Evolutionary conservation across 2,797 vertebrate genomes (phyloP), one percentile per base, ranked within the genome.

Genomic region (Spea hammondii): DNA sequence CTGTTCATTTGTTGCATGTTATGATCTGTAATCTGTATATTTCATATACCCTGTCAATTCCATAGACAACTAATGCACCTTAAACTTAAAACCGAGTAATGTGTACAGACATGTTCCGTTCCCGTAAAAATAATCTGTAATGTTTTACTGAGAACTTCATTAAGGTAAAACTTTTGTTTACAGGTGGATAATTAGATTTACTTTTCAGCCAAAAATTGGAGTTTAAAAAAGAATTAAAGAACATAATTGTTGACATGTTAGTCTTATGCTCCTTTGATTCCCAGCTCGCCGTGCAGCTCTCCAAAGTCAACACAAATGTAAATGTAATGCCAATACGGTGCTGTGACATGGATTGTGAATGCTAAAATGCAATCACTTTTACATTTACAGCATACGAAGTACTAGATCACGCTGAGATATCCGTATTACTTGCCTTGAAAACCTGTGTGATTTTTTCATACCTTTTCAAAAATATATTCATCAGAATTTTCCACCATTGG

Each of bases 171-270:
- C 45, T 74, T 32, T 59, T 64, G 10, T 62, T 73, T 64, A 14
- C 57, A 50, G 64, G 44, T 49, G 60, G 72, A 73, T 64, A 73
- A 74, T 64, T 74, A 57, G 60, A 64, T 74, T 74, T 47, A 74
- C 59, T 47, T 11, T n/a, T 44, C 55, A 74, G 59, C n/a, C 59
- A 64, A 7, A 60, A 32, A 72, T 72, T 59, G 47, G 70, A 60
- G 60, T 72, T 32, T 47, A 72, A 74, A 74, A 60, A 13, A 57
- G 46, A 72, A 14, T 72, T 11, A 60, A 72, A 62, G 5, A 49
- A 74, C 48, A 64, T 46, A 49, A 64, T 51, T 17, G 49, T 64
- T 64, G 46, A 51, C 14, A 64, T 50, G 72, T 64, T 32, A 44
- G 46, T 74, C 12, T 64, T 14, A 51, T 17, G 47, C 46, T 74